phyloP scores from a whole-genome alignment of 2,888 invertebrate species.

The Sinohyriopsis cumingii region DNA sequence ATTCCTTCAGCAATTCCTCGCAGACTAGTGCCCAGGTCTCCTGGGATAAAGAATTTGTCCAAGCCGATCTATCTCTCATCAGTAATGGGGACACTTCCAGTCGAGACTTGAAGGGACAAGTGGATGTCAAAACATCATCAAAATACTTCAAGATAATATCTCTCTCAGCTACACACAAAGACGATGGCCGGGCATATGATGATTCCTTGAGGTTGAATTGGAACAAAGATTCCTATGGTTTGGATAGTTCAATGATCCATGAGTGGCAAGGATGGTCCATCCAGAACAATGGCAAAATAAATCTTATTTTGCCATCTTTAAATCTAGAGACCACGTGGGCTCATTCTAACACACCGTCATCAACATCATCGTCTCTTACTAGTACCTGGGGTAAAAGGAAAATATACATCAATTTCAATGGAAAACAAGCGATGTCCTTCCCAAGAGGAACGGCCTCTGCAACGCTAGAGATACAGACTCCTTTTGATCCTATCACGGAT shows the following conservation, averaged over 20 bases:
- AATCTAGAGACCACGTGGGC: conserved; percentile 41
- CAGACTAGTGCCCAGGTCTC: conserved; percentile 29
- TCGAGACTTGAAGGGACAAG: conserved; percentile 36
- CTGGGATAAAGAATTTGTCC: conserved; percentile 33
- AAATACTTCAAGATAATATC: conserved; percentile 19
- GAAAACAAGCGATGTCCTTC: conserved; percentile 29
- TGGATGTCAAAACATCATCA: conserved; percentile 44
- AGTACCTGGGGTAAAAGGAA: conserved; percentile 34
- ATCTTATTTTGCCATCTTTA: conserved; percentile 37
- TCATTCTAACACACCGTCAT: conserved; percentile 35
- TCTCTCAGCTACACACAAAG: conserved; percentile 29
- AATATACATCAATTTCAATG: conserved; percentile 29
- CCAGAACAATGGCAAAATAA: conserved; percentile 45
- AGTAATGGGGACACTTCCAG: conserved; percentile 30
- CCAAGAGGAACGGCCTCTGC: conserved; percentile 24
- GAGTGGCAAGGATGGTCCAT: conserved; percentile 28
- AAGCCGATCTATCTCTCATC: conserved; percentile 32
- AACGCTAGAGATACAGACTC: conserved; percentile 35
- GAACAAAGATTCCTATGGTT: conserved; percentile 31
- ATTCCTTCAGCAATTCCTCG: conserved; percentile 30
- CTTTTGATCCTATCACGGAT: no score
- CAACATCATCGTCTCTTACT: conserved; percentile 32
- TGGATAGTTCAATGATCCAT: conserved; percentile 40
- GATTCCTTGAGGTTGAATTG: conserved; percentile 17
- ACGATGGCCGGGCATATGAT: conserved; percentile 28